Percentiles rank a stretch among this genome's conserved stretches.
phyloP scores from a whole-genome alignment of 1,140 invertebrate species.

The Lepidurus couesii region DNA sequence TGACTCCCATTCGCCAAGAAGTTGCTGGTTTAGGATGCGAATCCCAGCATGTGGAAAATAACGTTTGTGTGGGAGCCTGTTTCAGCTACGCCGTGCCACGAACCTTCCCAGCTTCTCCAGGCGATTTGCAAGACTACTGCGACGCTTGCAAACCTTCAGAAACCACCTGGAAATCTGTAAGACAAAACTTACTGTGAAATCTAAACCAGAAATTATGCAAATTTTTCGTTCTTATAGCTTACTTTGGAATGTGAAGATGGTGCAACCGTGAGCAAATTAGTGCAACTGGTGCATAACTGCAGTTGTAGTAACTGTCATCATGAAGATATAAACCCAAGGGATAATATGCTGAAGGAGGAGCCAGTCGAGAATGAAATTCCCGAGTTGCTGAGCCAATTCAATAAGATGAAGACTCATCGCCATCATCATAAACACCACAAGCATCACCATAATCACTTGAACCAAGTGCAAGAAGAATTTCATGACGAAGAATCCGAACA shows the following conservation, averaged over 20 bases:
- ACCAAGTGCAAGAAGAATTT: background rate
- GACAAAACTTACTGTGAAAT: slow-evolving; percentile 35
- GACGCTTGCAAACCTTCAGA: slow-evolving; percentile 60
- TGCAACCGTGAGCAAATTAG: slow-evolving; percentile 53
- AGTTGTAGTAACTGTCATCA: slow-evolving; percentile 52
- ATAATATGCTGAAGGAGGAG: background rate
- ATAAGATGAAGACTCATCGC: background rate
- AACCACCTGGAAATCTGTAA: slow-evolving; percentile 58
- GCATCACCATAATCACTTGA: background rate
- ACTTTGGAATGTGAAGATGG: slow-evolving; percentile 54
- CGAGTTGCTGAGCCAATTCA: background rate
- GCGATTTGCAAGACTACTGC: slow-evolving; percentile 60
- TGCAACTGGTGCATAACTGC: slow-evolving; percentile 60
- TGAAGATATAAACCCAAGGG: background rate
- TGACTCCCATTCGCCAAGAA: slow-evolving; percentile 59
- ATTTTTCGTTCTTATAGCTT: slow-evolving; percentile 48
- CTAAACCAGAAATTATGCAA: background rate
- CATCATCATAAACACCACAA: background rate
- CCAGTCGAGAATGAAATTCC: background rate
- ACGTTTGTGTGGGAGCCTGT: slow-evolving; percentile 62
- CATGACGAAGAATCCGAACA: background rate
- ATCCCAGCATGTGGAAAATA: slow-evolving; percentile 59
- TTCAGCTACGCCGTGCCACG: slow-evolving; percentile 63
- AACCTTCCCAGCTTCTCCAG: slow-evolving; percentile 57
- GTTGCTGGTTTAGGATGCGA: slow-evolving; percentile 58